A percentile compares a stretch with the other conserved stretches of the same genome.
Evolutionary conservation across 2,113 vertebrate genomes (phyloP).

Genomic region (Elephantulus edwardii): DNA sequence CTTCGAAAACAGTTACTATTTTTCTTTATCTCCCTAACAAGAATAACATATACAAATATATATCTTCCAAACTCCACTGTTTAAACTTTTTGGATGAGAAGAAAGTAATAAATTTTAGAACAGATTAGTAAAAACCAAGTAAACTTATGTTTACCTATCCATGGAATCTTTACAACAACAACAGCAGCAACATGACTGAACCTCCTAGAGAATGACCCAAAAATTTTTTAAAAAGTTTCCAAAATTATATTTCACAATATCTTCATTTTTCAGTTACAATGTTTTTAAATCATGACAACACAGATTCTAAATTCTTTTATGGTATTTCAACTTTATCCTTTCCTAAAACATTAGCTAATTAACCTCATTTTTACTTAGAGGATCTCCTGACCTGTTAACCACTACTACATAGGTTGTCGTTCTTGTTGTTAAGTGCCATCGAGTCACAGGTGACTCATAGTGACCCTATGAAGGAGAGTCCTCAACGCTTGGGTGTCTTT

Average conservation of each 20-base stretch:
- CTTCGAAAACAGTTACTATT: conserved; percentile 31
- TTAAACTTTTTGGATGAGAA: neutral
- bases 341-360: too few relatives aligned
- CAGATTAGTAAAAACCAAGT: neutral
- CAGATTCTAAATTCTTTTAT: too few relatives aligned
- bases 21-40: conserved; percentile 49
- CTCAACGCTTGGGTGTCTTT: too few relatives aligned
- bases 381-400: too few relatives aligned
- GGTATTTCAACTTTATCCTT: too few relatives aligned
- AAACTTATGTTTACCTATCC: neutral
- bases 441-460: too few relatives aligned
- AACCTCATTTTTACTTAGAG: too few relatives aligned
- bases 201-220: neutral
- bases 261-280: neutral
- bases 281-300: too few relatives aligned
- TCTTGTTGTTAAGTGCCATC: too few relatives aligned
- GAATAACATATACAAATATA: neutral
- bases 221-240: neutral
- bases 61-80: neutral
- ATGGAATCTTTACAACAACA: neutral
- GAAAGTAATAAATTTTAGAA: conserved; percentile 11
- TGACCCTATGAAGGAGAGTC: too few relatives aligned
- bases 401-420: too few relatives aligned
- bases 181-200: neutral
- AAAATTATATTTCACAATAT: neutral